A percentile compares a stretch with the other conserved stretches of the same genome.
These are phyloP conservation scores for Setophaga kirtlandii DNA, from an alignment of 2,113 vertebrate genomes.

Conservation along the genomic window DNA sequence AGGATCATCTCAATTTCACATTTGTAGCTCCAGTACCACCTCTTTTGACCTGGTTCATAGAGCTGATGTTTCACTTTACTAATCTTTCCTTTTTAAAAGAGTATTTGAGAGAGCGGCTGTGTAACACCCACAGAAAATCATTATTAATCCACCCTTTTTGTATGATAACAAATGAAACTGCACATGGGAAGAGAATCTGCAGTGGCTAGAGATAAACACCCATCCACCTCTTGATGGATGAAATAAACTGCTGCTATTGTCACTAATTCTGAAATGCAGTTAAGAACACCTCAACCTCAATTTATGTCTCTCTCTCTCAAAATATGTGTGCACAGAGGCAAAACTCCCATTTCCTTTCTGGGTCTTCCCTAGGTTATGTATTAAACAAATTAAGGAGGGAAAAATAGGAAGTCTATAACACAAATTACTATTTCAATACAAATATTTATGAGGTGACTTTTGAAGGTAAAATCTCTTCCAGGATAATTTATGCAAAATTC, in stretches of 20 bases:
- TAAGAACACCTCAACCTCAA: neutral
- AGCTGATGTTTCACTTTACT: neutral
- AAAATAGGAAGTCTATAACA: neutral
- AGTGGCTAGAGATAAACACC: neutral
- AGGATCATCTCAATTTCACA: neutral
- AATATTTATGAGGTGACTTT: neutral
- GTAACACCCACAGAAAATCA: neutral
- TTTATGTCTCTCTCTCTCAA: neutral
- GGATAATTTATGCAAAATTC: neutral
- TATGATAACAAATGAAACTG: neutral
- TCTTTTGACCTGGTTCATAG: neutral
- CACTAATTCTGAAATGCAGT: neutral
- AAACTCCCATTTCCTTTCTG: neutral
- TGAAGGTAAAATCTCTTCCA: neutral
- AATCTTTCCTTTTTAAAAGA: neutral
- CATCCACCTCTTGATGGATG: neutral
- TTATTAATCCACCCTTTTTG: neutral
- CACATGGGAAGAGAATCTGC: neutral
- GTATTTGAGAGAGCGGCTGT: neutral
- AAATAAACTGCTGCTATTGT: neutral
- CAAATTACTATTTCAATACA: neutral
- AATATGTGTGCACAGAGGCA: fast-evolving
- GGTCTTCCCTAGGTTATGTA: neutral
- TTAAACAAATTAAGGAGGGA: neutral
- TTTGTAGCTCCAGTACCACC: neutral